phyloP scores from a whole-genome alignment of 2,113 vertebrate species.

The Psittacara wagleri region DNA sequence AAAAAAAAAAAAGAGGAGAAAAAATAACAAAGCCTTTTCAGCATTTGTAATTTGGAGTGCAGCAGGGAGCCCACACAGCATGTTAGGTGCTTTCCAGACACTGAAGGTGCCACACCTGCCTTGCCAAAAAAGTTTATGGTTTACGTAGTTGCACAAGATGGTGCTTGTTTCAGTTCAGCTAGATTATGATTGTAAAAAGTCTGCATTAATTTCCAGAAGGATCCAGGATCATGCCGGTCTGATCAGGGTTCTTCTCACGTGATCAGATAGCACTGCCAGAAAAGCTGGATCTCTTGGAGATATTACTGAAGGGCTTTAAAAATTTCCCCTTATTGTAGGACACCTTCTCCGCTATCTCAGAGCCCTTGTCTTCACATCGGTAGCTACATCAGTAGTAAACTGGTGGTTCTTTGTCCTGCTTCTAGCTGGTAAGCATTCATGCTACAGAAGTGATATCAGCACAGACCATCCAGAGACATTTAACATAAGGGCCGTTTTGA shows the following conservation, averaged over 20 bases:
- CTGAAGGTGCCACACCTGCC: constrained; percentile 35
- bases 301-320: not conserved
- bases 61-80: constrained; percentile 56
- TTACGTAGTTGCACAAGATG: constrained; percentile 49
- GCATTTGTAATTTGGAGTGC: constrained; percentile 37
- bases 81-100: constrained; percentile 63
- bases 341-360: not conserved
- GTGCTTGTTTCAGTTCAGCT: constrained; percentile 39
- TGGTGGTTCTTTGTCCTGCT: not conserved
- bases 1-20: not conserved
- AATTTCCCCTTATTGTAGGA: not conserved
- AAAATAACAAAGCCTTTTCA: constrained; percentile 51
- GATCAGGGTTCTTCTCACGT: not conserved
- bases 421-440: not conserved
- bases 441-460: not conserved
- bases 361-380: not conserved
- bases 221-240: not conserved
- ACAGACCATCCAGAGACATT: not conserved
- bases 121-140: constrained; percentile 46
- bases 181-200: constrained; percentile 12
- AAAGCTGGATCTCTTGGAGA: not conserved
- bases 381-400: not conserved
- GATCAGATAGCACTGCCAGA: not conserved
- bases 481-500: not conserved
- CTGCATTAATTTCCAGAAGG: constrained; percentile 21